These are phyloP conservation scores for Steinernema scapterisci DNA, from an alignment of 2,888 invertebrate genomes.

Conservation along the genomic window DNA sequence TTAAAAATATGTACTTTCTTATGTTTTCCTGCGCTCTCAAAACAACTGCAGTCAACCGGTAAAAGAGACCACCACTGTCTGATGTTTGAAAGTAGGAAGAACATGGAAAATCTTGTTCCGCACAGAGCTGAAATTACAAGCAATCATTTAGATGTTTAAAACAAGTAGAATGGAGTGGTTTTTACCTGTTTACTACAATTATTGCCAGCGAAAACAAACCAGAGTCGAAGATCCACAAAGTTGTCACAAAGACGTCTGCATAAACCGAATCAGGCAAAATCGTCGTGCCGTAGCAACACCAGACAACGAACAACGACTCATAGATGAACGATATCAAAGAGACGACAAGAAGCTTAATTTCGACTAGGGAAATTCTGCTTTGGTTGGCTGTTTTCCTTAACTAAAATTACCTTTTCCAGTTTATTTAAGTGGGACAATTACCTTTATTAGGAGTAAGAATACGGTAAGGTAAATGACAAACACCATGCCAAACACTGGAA, in stretches of 20 bases:
- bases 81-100: too few relatives aligned
- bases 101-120: not conserved
- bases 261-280: too few relatives aligned
- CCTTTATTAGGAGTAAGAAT: not conserved
- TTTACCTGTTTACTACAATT: not conserved
- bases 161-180: not conserved
- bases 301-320: not conserved
- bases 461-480: not conserved
- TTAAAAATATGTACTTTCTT: too few relatives aligned
- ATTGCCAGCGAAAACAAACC: not conserved
- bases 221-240: conserved; percentile 10
- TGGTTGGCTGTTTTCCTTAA: not conserved
- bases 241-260: not conserved
- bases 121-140: not conserved
- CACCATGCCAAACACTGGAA: not conserved
- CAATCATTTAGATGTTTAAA: too few relatives aligned
- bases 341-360: not conserved
- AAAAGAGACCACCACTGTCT: too few relatives aligned
- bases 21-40: too few relatives aligned
- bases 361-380: not conserved
- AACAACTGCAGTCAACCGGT: too few relatives aligned
- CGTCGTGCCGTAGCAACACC: not conserved
- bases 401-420: not conserved
- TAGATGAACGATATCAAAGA: not conserved
- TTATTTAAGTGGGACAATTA: too few relatives aligned